Base-by-base conservation (phyloP, 2,113 vertebrate genomes). In the Solea senegalensis region DNA sequence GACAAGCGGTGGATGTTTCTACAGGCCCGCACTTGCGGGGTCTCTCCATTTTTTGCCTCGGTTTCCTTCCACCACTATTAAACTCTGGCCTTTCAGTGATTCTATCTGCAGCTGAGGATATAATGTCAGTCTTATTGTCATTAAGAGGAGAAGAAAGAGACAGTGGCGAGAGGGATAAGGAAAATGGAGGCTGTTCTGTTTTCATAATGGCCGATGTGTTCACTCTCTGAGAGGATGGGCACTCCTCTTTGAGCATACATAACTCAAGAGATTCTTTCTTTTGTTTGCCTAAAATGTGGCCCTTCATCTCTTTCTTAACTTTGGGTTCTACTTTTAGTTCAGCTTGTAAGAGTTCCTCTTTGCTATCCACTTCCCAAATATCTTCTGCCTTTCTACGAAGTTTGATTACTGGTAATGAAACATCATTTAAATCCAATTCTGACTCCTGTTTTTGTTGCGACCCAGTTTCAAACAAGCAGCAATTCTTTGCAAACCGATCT, bases 311-410 rank as follows among this genome's bases (percentile, higher is more conserved):
- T 5, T 27, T 70, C 58, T 82, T 86, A 7, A 78, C 40, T 6
- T 21, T 51, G 7, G 67, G 43, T 53, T 89, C 85, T 7, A 53
- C 27, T 52, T 82, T 86, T 2, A 69, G 3, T 1, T 81, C 67
- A 0, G 72, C 21, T 26, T 73, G 73, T 1, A 59, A 11, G 14
- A 74, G 60, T 40, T 76, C 72, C 27, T 80, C 86, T 70, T 84
- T 80, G 52, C 84, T 82, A 3, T 93, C 90, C 69, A 94, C 92
- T 51, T 92, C 92, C 94, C 93, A 94, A 34, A 90, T 91, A 49
- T 91, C 92, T 45, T 94, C 87, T 0, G 46, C 51, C 78, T 88
- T 93, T 60, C 92, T 88, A 14, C 92, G 85, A 1, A 94, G 78
- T 61, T 88, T 90, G 15, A 94, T 82, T n/a, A 88, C 74, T 5